phyloP scores from a whole-genome alignment of 1,140 invertebrate species.

The Papilio machaon region DNA sequence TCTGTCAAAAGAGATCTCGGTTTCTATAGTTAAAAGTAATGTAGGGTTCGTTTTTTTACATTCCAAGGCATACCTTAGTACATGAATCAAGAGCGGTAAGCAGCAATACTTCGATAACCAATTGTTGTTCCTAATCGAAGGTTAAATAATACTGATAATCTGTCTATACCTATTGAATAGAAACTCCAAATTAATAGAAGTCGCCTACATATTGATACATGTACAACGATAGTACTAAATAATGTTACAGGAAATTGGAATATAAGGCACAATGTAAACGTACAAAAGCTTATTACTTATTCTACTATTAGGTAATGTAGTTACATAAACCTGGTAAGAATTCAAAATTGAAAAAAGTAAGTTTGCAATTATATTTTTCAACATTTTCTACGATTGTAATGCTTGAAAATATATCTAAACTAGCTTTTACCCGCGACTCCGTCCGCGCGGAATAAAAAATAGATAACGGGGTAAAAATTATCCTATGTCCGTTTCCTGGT shows the following conservation, averaged over 20 bases:
- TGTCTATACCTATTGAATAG: not conserved
- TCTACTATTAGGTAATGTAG: not conserved
- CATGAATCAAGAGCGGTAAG: not conserved
- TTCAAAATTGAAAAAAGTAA: not conserved
- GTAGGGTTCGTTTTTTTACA: no score
- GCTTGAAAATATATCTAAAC: not conserved
- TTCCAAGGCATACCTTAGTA: not conserved
- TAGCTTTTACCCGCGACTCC: no score
- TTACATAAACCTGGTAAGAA: slow-evolving; percentile 1
- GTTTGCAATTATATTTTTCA: no score
- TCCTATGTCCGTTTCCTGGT: no score
- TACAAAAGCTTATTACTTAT: not conserved
- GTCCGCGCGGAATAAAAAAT: no score
- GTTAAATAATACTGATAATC: not conserved
- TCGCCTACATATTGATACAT: not conserved
- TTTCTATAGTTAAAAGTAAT: not conserved
- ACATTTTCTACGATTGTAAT: no score
- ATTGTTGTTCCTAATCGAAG: no score
- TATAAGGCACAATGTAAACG: not conserved
- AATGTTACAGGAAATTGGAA: slow-evolving; percentile 2
- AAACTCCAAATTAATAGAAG: not conserved
- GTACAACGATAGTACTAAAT: not conserved
- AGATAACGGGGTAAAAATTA: no score
- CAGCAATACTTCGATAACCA: no score
- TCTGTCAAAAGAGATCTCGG: not conserved